A percentile compares a stretch with the other conserved stretches of the same genome.
phyloP scores from a whole-genome alignment of 2,888 invertebrate species.

The Fragum fragum region DNA sequence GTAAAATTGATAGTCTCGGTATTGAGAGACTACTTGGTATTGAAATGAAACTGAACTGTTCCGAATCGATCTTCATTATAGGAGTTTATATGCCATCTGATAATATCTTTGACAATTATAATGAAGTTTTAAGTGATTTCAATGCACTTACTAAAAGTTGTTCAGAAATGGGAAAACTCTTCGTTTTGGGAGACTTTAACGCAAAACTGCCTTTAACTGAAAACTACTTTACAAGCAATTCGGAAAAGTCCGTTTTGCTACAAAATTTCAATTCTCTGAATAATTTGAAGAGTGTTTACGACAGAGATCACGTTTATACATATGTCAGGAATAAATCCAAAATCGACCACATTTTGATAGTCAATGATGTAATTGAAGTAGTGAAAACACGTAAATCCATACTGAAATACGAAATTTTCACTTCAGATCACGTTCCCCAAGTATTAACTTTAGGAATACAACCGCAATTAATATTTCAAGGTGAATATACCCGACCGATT shows the following conservation, averaged over 20 bases:
- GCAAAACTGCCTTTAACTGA: not conserved
- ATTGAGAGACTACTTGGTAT: constrained; percentile 17
- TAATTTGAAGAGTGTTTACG: not conserved
- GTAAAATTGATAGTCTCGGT: not conserved
- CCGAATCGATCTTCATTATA: constrained; percentile 1
- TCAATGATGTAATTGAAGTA: not conserved
- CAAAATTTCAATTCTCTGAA: too few relatives aligned
- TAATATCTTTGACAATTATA: not conserved
- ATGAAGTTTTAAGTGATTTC: not conserved
- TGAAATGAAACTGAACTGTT: not conserved
- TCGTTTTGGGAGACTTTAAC: not conserved
- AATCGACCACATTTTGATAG: constrained; percentile 1
- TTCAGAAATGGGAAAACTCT: not conserved
- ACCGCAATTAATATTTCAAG: not conserved
- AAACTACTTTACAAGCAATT: too few relatives aligned
- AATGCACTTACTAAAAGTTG: not conserved
- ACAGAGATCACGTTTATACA: not conserved
- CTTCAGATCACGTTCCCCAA: constrained; percentile 1
- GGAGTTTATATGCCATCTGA: constrained; percentile 15
- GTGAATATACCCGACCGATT: too few relatives aligned
- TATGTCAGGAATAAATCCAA: constrained; percentile 3
- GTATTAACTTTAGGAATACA: not conserved
- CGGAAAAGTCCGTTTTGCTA: too few relatives aligned
- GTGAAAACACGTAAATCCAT: not conserved
- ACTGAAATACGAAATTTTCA: not conserved